Conservation (phyloP, 2,888 invertebrate genomes). For the Mayetiola destructor region DNA sequence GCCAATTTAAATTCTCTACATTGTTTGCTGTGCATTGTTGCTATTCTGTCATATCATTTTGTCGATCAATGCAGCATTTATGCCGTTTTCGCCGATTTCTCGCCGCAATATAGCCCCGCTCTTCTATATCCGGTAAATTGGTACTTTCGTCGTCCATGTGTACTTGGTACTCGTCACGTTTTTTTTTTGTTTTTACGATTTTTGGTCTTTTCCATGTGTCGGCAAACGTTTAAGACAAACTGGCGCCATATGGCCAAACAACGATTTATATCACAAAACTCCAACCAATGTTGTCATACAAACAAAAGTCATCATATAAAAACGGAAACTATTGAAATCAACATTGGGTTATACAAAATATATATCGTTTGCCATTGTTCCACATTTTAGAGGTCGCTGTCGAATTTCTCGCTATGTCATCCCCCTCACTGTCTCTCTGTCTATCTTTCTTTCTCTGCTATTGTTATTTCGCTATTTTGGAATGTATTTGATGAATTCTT, state of each 20-base stretch:
- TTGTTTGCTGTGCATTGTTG: too few species aligned
- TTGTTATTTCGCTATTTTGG: background rate
- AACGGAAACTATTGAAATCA: slow-evolving; percentile 11
- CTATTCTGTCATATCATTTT: too few species aligned
- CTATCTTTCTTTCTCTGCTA: background rate
- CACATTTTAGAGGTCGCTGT: background rate
- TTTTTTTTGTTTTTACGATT: too few species aligned
- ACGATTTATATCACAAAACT: slow-evolving; percentile 6
- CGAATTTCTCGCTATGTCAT: background rate
- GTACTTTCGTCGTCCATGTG: too few species aligned
- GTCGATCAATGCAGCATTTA: too few species aligned
- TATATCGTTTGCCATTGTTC: background rate
- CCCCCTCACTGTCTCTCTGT: background rate
- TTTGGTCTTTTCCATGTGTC: background rate
- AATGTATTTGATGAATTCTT: too few species aligned
- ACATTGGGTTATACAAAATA: too few species aligned
- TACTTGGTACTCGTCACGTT: too few species aligned
- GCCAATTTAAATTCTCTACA: too few species aligned
- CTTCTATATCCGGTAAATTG: too few species aligned
- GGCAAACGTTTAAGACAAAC: background rate
- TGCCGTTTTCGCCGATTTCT: too few species aligned
- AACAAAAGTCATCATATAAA: background rate
- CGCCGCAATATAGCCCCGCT: too few species aligned
- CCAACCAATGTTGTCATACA: background rate
- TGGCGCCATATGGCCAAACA: slow-evolving; percentile 12